phyloP scores from a whole-genome alignment of 2,888 invertebrate genomes.

The Stenodera caucasica region DNA sequence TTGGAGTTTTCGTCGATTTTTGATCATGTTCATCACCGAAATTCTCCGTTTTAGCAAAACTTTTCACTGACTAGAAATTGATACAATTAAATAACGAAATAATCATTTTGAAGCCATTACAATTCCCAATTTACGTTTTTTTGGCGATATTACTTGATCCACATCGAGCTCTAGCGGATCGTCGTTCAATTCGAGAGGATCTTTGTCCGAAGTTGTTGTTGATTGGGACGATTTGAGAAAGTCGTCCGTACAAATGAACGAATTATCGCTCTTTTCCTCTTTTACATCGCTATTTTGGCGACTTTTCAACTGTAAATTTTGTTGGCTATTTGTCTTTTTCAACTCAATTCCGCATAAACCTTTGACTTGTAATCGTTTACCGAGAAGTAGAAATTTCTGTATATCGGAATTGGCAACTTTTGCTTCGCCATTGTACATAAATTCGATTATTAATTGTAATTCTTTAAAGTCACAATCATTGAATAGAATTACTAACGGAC shows the following conservation, averaged over 20 bases:
- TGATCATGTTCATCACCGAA: neutral
- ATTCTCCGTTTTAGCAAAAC: neutral
- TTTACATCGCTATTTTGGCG: neutral
- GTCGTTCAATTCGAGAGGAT: neutral
- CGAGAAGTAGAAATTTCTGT: slow-evolving; percentile 53
- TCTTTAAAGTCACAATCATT: slow-evolving; percentile 54
- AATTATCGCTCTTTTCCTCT: neutral
- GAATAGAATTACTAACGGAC: slow-evolving; percentile 56
- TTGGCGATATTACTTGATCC: neutral
- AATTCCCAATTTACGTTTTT: neutral
- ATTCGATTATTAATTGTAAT: slow-evolving; percentile 55
- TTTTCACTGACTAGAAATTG: neutral
- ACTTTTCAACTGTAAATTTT: neutral
- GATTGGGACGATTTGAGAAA: neutral
- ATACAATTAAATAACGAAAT: neutral
- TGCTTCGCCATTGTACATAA: slow-evolving; percentile 60
- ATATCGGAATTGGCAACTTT: slow-evolving; percentile 56
- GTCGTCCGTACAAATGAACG: neutral
- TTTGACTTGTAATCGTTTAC: slow-evolving; percentile 57
- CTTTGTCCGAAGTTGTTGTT: neutral
- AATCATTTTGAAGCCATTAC: neutral
- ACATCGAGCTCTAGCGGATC: neutral
- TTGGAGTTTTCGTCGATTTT: neutral
- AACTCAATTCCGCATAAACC: slow-evolving; percentile 54
- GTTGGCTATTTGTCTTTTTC: slow-evolving; percentile 38